Conservation (phyloP, 2,113 vertebrate genomes). For the Sinocyclocheilus maitianheensis region DNA sequence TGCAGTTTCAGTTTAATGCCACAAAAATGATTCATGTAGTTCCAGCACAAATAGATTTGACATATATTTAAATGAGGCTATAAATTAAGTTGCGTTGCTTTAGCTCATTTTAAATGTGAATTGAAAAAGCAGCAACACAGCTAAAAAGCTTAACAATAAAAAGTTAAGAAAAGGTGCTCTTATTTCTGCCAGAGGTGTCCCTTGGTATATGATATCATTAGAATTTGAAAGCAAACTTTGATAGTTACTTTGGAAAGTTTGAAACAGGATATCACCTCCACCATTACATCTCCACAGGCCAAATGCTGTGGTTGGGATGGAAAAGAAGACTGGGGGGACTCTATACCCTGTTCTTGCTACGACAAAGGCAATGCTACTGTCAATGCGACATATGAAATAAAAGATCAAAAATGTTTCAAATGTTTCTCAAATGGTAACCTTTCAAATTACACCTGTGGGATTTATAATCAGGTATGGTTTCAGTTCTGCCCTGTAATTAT, state of each 20-base stretch:
- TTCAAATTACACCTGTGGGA: neutral
- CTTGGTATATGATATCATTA: neutral
- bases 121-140: neutral
- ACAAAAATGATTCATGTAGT: neutral
- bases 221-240: neutral
- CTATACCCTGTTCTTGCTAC: slow-evolving; percentile 51
- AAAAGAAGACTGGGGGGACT: fast-evolving
- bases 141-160: neutral
- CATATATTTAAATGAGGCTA: neutral
- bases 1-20: neutral
- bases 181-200: neutral
- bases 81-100: neutral
- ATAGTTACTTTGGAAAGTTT: neutral
- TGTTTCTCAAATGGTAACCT: fast-evolving
- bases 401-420: neutral
- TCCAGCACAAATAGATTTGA: neutral
- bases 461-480: slow-evolving; percentile 30
- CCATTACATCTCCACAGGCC: slow-evolving; percentile 29
- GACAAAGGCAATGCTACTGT: neutral
- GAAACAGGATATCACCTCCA: neutral
- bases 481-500: neutral
- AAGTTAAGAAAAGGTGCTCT: neutral
- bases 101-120: neutral
- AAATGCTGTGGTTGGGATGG: slow-evolving; percentile 59
- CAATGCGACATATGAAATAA: neutral